Evolutionary conservation across 2,888 invertebrate genomes (phyloP), one percentile per base, ranked within the genome.

Genomic region (Lamproptera curius): DNA sequence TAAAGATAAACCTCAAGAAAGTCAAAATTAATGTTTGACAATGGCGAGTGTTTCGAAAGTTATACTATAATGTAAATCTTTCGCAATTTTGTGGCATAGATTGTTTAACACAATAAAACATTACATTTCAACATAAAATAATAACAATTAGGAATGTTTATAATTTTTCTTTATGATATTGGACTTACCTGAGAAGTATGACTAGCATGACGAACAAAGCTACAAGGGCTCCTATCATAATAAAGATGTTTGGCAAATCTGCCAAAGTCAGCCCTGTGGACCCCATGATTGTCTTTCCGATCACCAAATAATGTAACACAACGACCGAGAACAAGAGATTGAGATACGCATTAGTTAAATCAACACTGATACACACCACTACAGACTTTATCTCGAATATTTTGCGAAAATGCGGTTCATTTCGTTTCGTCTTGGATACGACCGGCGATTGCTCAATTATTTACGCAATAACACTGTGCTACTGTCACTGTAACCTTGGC

Each of bases 151-250:
- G n/a, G n/a, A n/a, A n/a, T n/a, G n/a, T n/a, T n/a, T n/a, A n/a
- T n/a, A n/a, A n/a, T n/a, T n/a, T n/a, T n/a, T n/a, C n/a, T n/a
- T n/a, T n/a, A n/a, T n/a, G 39, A 20, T 20, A 20, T 20, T n/a
- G 13, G 20, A 72, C 89, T 83, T 71, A 93, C 93, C 92, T 92
- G 79, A 93, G 91, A 58, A 93, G 91, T 73, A 93, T 93, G 61
- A 94, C 88, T 65, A 93, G 90, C 90, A 93, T 92, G 54, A 91
- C 91, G 78, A 92, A 92, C 66, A 93, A 91, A 72, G 93, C 93
- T 66, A 93, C 89, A 50, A 93, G 82, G 53, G 93, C 92, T 40
- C 92, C 92, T 58, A 93, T 89, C 76, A 93, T 92, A 62, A 93
- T 92, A 79, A 93, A 91, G 75, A 93, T 92, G 82, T 93, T 93